Conservation (phyloP, 1,140 invertebrate species). For the Pemphigus obesinymphae region DNA sequence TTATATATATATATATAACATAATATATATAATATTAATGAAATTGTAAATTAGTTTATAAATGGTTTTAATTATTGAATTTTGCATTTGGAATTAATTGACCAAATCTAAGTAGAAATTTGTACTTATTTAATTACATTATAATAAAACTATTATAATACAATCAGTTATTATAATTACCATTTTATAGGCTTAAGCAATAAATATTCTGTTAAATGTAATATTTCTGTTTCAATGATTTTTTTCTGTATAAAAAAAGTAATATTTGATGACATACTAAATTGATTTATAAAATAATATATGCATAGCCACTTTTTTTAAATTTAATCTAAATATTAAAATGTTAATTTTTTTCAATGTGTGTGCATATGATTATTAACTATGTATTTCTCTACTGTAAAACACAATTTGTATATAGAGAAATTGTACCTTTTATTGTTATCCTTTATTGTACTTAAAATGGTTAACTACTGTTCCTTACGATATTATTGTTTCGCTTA, state of each 20-base stretch:
- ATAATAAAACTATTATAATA: conserved; percentile 17
- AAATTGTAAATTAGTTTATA: conserved; percentile 27
- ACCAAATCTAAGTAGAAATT: conserved; percentile 33
- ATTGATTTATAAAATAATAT: conserved; percentile 12
- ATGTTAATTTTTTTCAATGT: conserved; percentile 7
- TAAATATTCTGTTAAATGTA: conserved; percentile 35
- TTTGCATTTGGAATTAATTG: conserved; percentile 30
- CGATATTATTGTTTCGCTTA: conserved; percentile 16
- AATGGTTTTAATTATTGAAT: conserved; percentile 21
- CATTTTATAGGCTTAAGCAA: conserved; percentile 25
- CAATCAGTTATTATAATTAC: conserved; percentile 31
- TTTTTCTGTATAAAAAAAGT: conserved; percentile 6
- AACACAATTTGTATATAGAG: conserved; percentile 23
- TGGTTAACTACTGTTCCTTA: conserved; percentile 34
- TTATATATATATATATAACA: background rate
- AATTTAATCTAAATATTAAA: conserved; percentile 1
- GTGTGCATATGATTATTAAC: conserved; percentile 23
- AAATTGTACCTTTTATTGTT: conserved; percentile 18
- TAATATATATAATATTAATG: background rate
- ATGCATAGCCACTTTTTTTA: conserved; percentile 12
- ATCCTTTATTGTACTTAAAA: background rate
- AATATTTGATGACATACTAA: background rate
- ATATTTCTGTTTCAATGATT: conserved; percentile 18
- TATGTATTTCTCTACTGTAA: conserved; percentile 17
- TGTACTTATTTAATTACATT: conserved; percentile 12